phyloP scores from a whole-genome alignment of 2,888 invertebrate genomes.

The Agrochola circellaris region DNA sequence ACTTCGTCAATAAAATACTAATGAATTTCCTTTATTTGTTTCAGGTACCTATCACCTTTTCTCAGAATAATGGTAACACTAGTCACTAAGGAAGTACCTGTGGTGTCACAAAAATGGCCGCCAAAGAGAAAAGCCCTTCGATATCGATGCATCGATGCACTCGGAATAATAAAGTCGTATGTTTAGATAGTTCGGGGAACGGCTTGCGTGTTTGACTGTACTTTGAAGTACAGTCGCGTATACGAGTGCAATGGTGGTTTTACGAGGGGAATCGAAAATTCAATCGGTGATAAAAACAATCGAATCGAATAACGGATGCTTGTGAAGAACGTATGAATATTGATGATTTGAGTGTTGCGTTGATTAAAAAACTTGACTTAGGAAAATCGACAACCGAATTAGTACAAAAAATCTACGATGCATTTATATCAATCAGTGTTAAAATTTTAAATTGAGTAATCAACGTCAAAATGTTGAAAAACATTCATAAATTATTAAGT shows the following conservation, averaged over 20 bases:
- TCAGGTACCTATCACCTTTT: conserved; percentile 76
- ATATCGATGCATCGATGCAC: conserved; percentile 64
- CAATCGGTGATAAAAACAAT: conserved; percentile 42
- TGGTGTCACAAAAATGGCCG: conserved; percentile 58
- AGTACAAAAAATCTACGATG: not conserved
- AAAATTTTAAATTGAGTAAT: not conserved
- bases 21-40: conserved; percentile 69
- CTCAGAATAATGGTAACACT: conserved; percentile 63
- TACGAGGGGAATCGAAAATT: conserved; percentile 51
- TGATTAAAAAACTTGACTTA: not conserved
- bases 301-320: conserved; percentile 16
- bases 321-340: conserved; percentile 5
- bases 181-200: conserved; percentile 66
- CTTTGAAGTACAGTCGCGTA: conserved; percentile 60
- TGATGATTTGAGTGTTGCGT: not conserved
- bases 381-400: not conserved
- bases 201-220: conserved; percentile 58
- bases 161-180: conserved; percentile 62
- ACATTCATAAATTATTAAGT: not conserved
- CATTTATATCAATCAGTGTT: not conserved
- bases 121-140: conserved; percentile 53
- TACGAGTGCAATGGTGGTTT: conserved; percentile 54
- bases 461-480: not conserved
- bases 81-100: conserved; percentile 59
- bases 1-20: conserved; percentile 31